Evolutionary conservation across 2,113 vertebrate species (phyloP), one percentile per base, ranked within the genome.

Genomic region (Otus sunia): DNA sequence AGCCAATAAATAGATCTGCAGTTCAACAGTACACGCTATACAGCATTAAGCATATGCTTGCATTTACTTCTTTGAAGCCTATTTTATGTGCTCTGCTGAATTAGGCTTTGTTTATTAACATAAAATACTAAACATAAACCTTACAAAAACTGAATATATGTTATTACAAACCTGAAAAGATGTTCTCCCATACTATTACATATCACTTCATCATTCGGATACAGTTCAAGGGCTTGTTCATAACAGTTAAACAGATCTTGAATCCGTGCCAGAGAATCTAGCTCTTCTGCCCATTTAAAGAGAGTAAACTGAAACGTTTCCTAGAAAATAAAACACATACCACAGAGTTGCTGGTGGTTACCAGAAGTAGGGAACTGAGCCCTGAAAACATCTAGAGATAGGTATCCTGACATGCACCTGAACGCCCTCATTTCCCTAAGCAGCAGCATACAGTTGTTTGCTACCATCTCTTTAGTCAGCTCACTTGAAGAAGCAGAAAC

Each of bases 171-270:
- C 99, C 99, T 99, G 98, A 99, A 99, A n/a, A 99, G 98, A 95
- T 99, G 99, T 94, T 99, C 99, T 15, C 99, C 99, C 99, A 99
- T 99, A 94, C 99, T 99, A 95, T 99, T 99, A 55, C 99, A 98
- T 91, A 99, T 99, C 63, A 99, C 98, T 97, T 99, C 99, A 85
- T 99, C 99, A 37, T 97, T 97, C 3, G 99, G 99, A 92, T 99
- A 99, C 34, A 99, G 98, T 43, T 99, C 99, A 92, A 99, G 98
- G 3, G 99, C 99, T 97, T 99, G 99, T 50, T 99, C 99, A 2
- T 99, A 99, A 89, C 99, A 99, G 96, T 99, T 98, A 95, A 99
- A 99, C 34, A 99, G 98, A 91, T 99, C 99, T 96, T 99, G 99
- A 88, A 98, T 97, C 43, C 99, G 98, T 72, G 96, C 98, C 80